phyloP scores from a whole-genome alignment of 2,113 vertebrate species.

The Barbus barbus region DNA sequence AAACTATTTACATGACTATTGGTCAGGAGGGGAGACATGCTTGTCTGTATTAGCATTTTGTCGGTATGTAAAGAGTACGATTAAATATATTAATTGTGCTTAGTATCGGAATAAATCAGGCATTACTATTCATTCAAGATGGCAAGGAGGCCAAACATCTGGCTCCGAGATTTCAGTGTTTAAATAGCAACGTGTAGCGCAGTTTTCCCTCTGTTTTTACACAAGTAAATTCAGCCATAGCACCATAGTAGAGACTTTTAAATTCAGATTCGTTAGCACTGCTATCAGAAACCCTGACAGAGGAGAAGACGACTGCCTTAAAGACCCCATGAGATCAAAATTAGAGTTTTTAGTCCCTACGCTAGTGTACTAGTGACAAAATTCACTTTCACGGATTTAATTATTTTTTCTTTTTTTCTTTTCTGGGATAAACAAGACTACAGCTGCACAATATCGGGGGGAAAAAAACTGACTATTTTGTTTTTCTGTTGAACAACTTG shows the following conservation, averaged over 20 bases:
- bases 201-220: not conserved
- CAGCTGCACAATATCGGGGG: not conserved
- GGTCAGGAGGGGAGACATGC: not conserved
- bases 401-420: no score
- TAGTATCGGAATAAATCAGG: conserved; percentile 16
- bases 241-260: conserved; percentile 31
- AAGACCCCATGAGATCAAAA: conserved; percentile 21
- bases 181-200: not conserved
- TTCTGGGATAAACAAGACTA: not conserved
- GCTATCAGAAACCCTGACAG: not conserved
- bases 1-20: conserved; percentile 46
- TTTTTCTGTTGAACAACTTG: no score
- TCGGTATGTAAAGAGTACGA: no score
- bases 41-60: not conserved
- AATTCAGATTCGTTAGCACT: conserved; percentile 14
- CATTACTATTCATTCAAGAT: conserved; percentile 4
- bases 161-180: conserved; percentile 27
- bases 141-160: not conserved
- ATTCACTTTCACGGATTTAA: no score
- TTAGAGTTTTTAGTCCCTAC: conserved; percentile 5
- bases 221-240: conserved; percentile 16
- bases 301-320: not conserved
- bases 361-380: not conserved
- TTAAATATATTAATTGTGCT: conserved; percentile 45
- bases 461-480: not conserved